Evolutionary conservation across 2,888 invertebrate genomes (phyloP).

Genomic region (Fissipunctia ypsillon): DNA sequence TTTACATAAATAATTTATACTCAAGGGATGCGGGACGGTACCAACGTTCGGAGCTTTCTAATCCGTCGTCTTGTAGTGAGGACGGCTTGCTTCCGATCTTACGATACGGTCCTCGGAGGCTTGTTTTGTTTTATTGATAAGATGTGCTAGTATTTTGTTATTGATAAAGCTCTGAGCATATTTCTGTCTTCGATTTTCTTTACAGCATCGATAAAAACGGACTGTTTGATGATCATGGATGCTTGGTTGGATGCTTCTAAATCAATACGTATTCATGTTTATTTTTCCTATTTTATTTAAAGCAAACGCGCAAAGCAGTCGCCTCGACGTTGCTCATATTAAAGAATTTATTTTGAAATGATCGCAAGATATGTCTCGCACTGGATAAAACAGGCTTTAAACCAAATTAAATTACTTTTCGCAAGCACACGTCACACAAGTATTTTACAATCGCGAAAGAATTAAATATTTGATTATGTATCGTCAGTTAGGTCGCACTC

Average conservation of each 20-base stretch:
- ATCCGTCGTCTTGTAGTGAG: slow-evolving; percentile 75
- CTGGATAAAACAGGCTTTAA: slow-evolving; percentile 12
- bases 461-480: slow-evolving; percentile 80
- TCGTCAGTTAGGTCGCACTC: slow-evolving; percentile 77
- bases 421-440: slow-evolving; percentile 48
- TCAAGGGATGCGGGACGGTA: slow-evolving; percentile 81
- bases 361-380: not conserved
- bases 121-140: slow-evolving; percentile 68
- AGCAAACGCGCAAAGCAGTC: not conserved
- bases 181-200: slow-evolving; percentile 46
- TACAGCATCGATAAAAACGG: slow-evolving; percentile 44
- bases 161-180: slow-evolving; percentile 50
- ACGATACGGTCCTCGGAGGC: slow-evolving; percentile 65
- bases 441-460: slow-evolving; percentile 70
- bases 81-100: slow-evolving; percentile 72
- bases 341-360: not conserved
- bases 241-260: slow-evolving; percentile 8
- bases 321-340: not conserved
- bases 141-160: slow-evolving; percentile 54
- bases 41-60: slow-evolving; percentile 74
- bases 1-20: slow-evolving; percentile 90
- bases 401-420: slow-evolving; percentile 49
- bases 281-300: slow-evolving; percentile 5
- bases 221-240: slow-evolving; percentile 18
- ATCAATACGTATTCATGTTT: not conserved